Conservation (phyloP, 2,113 vertebrate genomes). For the Rhagologus leucostigma region DNA sequence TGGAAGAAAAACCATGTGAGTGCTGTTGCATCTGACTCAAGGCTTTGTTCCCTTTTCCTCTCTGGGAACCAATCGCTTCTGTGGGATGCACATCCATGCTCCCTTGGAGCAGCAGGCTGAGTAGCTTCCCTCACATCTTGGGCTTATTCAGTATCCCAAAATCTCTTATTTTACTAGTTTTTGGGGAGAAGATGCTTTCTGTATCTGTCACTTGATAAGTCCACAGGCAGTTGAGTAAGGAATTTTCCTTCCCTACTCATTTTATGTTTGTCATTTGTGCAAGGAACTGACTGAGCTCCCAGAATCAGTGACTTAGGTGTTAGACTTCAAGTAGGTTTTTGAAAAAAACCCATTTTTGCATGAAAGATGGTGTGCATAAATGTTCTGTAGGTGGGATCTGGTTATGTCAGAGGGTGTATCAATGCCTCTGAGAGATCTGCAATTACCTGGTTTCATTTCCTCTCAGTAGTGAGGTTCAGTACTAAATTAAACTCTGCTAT, state of each 20-base stretch:
- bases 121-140: neutral
- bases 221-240: neutral
- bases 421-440: neutral
- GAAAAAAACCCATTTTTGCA: neutral
- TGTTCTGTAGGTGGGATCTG: neutral
- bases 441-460: neutral
- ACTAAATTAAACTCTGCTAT: neutral
- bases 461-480: neutral
- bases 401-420: neutral
- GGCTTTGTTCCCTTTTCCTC: neutral
- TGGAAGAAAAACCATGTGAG: neutral
- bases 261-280: neutral
- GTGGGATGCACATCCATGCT: neutral
- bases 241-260: neutral
- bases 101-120: neutral
- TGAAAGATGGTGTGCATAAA: neutral
- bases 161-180: rapidly evolving
- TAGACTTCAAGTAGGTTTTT: neutral
- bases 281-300: neutral
- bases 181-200: neutral
- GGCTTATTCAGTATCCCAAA: neutral
- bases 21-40: neutral
- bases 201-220: neutral
- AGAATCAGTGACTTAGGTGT: neutral
- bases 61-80: neutral